A percentile compares a stretch with the other conserved stretches of the same genome.
These are phyloP conservation scores for Oryzias javanicus DNA, from an alignment of 2,113 vertebrate species.

Conservation along the genomic window DNA sequence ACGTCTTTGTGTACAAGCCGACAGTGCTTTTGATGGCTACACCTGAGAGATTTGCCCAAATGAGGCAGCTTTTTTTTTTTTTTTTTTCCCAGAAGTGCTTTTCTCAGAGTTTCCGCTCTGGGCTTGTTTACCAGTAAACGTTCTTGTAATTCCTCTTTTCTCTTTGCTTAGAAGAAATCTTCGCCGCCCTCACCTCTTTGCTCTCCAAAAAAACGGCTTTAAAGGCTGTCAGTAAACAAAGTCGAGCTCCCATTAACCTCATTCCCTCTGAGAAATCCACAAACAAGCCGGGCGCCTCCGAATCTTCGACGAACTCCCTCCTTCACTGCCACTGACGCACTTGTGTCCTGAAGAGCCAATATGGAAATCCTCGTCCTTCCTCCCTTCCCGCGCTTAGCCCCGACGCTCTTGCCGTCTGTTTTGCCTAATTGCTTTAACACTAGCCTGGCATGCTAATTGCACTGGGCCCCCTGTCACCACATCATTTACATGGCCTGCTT, in stretches of 20 bases:
- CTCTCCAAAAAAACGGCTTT: conserved; percentile 36
- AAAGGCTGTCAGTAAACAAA: conserved; percentile 60
- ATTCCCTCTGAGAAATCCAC: conserved; percentile 66
- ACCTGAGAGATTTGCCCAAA: conserved; percentile 78
- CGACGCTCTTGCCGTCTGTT: conserved; percentile 74
- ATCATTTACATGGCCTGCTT: conserved; percentile 83
- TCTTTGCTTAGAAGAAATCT: conserved; percentile 19
- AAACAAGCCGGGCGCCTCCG: conserved; percentile 52
- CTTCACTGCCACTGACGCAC: conserved; percentile 15
- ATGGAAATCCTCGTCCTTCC: conserved; percentile 72
- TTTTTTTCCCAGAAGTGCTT: conserved; percentile 49
- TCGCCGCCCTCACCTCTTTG: background rate
- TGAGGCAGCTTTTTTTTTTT: conserved; percentile 49
- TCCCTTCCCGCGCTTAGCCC: conserved; percentile 61
- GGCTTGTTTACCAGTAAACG: conserved; percentile 76
- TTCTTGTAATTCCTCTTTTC: conserved; percentile 61
- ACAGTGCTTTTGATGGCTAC: conserved; percentile 72
- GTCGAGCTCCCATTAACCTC: conserved; percentile 70
- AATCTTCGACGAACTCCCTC: conserved; percentile 48
- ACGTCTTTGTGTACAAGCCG: conserved; percentile 54
- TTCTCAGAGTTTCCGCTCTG: conserved; percentile 54
- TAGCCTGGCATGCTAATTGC: conserved; percentile 81
- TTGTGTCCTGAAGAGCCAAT: conserved; percentile 68
- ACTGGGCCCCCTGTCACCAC: conserved; percentile 75
- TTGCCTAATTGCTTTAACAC: conserved; percentile 81